Percentiles rank a stretch among this genome's conserved stretches.
Conservation (phyloP, 2,888 invertebrate genomes). For the Drosophila neutralis region DNA sequence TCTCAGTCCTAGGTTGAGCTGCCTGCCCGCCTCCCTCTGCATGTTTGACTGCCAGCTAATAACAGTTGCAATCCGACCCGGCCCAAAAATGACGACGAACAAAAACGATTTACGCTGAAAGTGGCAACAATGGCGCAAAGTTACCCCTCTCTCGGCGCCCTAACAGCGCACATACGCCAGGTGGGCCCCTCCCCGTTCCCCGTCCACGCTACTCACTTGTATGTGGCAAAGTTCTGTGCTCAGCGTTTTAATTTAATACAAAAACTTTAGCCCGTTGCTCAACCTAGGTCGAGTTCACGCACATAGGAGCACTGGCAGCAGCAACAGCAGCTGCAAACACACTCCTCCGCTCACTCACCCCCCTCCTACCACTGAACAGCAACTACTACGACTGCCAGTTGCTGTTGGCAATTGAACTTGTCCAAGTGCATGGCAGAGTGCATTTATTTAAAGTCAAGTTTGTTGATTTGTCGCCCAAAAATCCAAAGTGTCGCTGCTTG, state of each 20-base stretch:
- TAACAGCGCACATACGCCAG: slow-evolving; percentile 59
- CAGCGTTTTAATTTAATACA: slow-evolving; percentile 80
- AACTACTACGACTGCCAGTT: slow-evolving; percentile 3
- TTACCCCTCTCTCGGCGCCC: slow-evolving; percentile 28
- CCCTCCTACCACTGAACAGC: neutral
- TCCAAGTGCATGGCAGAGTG: slow-evolving; percentile 61
- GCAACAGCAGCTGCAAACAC: slow-evolving; percentile 9
- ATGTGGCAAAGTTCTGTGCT: slow-evolving; percentile 63
- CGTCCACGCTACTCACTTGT: slow-evolving; percentile 17
- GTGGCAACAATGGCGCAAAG: slow-evolving; percentile 70
- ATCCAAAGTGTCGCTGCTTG: slow-evolving; percentile 45
- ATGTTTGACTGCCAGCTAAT: slow-evolving; percentile 56
- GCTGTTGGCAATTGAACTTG: slow-evolving; percentile 48
- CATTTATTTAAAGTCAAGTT: slow-evolving; percentile 78
- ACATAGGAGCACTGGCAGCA: slow-evolving; percentile 27
- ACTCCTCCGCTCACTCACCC: too few species aligned
- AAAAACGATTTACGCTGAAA: slow-evolving; percentile 75
- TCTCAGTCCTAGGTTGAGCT: neutral
- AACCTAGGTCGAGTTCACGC: slow-evolving; percentile 54
- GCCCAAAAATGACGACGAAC: slow-evolving; percentile 41
- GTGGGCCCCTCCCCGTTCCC: slow-evolving; percentile 26
- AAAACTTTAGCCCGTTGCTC: slow-evolving; percentile 63
- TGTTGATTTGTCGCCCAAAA: slow-evolving; percentile 68
- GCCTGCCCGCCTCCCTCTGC: slow-evolving; percentile 4
- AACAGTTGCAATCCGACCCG: slow-evolving; percentile 72